Evolutionary conservation across 1,140 invertebrate species (phyloP).

Genomic region (Penaeus japonicus): DNA sequence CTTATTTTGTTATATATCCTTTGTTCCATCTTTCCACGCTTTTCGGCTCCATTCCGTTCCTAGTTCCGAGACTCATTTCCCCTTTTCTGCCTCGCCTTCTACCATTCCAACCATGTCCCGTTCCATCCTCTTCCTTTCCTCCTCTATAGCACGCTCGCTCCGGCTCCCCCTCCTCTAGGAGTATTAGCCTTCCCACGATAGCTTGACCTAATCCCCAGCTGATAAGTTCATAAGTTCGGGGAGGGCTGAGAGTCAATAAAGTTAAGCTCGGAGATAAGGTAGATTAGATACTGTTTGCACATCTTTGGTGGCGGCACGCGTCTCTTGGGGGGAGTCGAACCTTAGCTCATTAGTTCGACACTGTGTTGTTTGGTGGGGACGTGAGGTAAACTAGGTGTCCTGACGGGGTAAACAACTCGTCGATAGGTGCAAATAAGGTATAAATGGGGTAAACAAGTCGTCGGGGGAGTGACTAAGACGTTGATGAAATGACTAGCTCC

Average conservation of each 20-base stretch:
- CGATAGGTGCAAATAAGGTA: background rate
- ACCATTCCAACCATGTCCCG: background rate
- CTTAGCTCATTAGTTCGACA: constrained; percentile 35
- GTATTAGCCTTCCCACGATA: constrained; percentile 38
- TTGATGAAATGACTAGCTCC: too few species aligned
- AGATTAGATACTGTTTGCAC: constrained; percentile 50
- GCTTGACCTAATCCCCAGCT: constrained; percentile 48
- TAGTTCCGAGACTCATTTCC: background rate
- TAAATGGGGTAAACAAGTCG: constrained; percentile 11
- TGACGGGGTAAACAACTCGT: constrained; percentile 6
- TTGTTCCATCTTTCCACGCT: background rate
- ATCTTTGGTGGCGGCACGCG: constrained; percentile 19
- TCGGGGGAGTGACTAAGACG: background rate
- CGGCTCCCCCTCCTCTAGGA: background rate
- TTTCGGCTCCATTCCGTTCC: background rate
- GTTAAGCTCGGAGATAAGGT: constrained; percentile 45
- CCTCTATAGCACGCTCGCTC: background rate
- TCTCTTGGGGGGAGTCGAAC: background rate
- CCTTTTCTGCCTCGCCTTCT: background rate
- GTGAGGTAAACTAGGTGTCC: constrained; percentile 2
- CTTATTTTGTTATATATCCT: background rate
- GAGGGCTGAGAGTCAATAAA: constrained; percentile 40
- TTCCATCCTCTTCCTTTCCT: background rate
- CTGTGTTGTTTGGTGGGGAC: constrained; percentile 10
- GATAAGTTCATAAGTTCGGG: constrained; percentile 54